Percentiles rank a stretch among this genome's conserved stretches.
These are phyloP conservation scores for Eumeta japonica DNA, from an alignment of 1,140 invertebrate species.

Conservation along the genomic window DNA sequence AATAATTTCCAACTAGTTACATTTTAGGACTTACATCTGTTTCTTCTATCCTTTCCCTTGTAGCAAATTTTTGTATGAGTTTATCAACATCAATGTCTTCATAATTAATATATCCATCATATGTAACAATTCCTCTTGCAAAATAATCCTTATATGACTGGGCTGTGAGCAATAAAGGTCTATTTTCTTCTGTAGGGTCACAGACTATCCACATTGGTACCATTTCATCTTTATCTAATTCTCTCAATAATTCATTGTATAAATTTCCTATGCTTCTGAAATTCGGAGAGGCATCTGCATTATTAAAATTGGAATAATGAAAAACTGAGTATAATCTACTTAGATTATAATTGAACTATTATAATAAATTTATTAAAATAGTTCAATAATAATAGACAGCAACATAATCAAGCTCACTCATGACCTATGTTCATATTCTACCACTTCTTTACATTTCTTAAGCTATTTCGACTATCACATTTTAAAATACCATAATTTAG, in stretches of 20 bases:
- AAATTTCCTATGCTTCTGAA: slow-evolving; percentile 44
- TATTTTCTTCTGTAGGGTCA: slow-evolving; percentile 26
- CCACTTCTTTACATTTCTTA: no score
- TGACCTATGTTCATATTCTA: no score
- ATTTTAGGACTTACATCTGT: no score
- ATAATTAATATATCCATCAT: slow-evolving; percentile 23
- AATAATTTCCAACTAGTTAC: no score
- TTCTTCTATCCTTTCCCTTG: slow-evolving; percentile 19
- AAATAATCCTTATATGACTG: slow-evolving; percentile 41
- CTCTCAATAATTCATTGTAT: slow-evolving; percentile 29
- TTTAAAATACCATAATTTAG: no score
- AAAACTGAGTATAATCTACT: no score
- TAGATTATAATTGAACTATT: no score
- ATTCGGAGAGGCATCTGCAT: slow-evolving; percentile 17
- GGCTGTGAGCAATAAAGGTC: slow-evolving; percentile 32
- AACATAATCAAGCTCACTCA: no score
- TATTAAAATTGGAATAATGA: no score
- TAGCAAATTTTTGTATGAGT: slow-evolving; percentile 28
- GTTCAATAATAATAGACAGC: no score
- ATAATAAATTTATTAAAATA: no score
- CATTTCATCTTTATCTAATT: slow-evolving; percentile 22
- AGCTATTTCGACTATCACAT: no score
- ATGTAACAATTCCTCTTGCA: slow-evolving; percentile 40
- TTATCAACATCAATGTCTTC: slow-evolving; percentile 38
- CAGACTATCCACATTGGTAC: slow-evolving; percentile 46